phyloP scores from a whole-genome alignment of 2,888 invertebrate genomes.

The Cheilosia pagana region DNA sequence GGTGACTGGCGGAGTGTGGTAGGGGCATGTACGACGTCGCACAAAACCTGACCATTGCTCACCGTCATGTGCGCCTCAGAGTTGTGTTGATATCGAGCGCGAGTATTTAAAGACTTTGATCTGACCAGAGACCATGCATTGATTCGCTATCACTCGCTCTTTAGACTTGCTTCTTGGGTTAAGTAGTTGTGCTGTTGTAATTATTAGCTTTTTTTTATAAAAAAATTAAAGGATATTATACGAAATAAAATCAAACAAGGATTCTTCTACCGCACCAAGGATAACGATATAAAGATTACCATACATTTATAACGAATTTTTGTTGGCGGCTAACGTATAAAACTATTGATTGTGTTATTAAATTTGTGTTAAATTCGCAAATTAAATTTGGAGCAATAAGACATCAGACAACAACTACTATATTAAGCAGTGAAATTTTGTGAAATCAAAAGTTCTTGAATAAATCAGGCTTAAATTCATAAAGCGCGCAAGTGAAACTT shows the following conservation, averaged over 20 bases:
- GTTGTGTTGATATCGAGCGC: slow-evolving; percentile 74
- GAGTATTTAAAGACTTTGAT: slow-evolving; percentile 87
- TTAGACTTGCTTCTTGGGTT: slow-evolving; percentile 85
- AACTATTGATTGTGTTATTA: slow-evolving; percentile 46
- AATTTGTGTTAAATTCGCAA: slow-evolving; percentile 60
- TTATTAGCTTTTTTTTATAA: slow-evolving; percentile 80
- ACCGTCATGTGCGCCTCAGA: slow-evolving; percentile 71
- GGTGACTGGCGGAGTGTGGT: slow-evolving; percentile 46
- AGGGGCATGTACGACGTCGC: slow-evolving; percentile 72
- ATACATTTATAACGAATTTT: slow-evolving; percentile 58
- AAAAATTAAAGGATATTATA: slow-evolving; percentile 69
- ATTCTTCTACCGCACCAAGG: slow-evolving; percentile 69
- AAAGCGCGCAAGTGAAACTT: slow-evolving; percentile 60
- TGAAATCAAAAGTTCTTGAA: slow-evolving; percentile 57
- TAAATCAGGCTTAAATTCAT: slow-evolving; percentile 66
- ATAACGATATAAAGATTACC: slow-evolving; percentile 55
- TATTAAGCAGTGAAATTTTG: slow-evolving; percentile 73
- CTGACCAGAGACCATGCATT: slow-evolving; percentile 87
- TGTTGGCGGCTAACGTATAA: slow-evolving; percentile 41
- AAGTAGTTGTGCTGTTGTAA: slow-evolving; percentile 82
- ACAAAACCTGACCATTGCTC: slow-evolving; percentile 76
- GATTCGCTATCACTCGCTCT: slow-evolving; percentile 88
- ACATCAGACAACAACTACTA: slow-evolving; percentile 71
- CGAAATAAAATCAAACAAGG: slow-evolving; percentile 76
- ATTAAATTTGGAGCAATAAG: slow-evolving; percentile 68